These are phyloP conservation scores for Trilocha varians DNA, from an alignment of 2,888 invertebrate species.

Conservation along the genomic window DNA sequence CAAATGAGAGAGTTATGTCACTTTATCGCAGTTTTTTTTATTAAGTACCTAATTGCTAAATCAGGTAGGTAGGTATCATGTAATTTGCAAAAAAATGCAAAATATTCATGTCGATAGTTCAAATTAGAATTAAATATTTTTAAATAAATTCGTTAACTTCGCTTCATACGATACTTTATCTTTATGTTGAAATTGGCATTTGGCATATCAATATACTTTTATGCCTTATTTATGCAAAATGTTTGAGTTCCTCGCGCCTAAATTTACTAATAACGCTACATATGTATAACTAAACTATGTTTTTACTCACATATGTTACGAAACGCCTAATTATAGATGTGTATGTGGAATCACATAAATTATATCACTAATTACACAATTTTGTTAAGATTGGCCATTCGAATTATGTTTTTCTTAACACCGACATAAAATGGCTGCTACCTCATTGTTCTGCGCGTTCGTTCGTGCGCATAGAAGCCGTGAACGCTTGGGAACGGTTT, in stretches of 20 bases:
- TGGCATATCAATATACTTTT: constrained; percentile 32
- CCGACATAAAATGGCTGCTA: constrained; percentile 75
- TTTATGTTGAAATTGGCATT: constrained; percentile 1
- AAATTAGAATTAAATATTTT: no score
- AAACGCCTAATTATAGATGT: constrained; percentile 62
- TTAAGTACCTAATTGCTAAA: no score
- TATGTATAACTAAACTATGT: constrained; percentile 53
- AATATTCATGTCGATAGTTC: no score
- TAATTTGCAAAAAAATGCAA: neutral
- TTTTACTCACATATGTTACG: constrained; percentile 68
- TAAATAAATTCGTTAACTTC: neutral
- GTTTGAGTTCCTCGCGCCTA: constrained; percentile 53
- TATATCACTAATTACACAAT: constrained; percentile 73
- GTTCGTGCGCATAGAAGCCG: constrained; percentile 75
- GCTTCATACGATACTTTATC: neutral
- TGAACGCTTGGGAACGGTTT: constrained; percentile 73
- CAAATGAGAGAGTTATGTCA: constrained; percentile 67
- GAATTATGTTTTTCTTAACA: constrained; percentile 74
- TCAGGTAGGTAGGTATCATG: no score
- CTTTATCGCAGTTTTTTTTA: constrained; percentile 37
- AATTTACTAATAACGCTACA: constrained; percentile 37
- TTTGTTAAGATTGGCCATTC: constrained; percentile 73
- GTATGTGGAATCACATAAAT: constrained; percentile 70
- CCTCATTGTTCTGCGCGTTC: constrained; percentile 75
- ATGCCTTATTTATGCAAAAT: constrained; percentile 44